Conservation (phyloP, 2,113 vertebrate species). For the Lophotis ruficrista region DNA sequence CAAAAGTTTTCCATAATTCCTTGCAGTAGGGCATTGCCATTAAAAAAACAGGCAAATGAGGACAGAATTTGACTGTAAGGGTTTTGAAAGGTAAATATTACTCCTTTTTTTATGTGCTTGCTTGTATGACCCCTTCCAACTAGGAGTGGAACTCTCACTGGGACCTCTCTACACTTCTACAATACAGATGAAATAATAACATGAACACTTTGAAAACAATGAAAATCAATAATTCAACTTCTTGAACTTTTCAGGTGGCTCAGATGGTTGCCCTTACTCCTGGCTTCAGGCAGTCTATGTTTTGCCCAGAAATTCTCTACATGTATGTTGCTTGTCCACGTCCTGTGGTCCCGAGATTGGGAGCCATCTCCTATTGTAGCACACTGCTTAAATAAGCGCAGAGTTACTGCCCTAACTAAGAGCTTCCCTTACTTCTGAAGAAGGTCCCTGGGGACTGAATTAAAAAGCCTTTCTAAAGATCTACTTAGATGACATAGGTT, state of each 20-base stretch:
- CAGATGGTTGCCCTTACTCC: neutral
- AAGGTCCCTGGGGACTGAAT: neutral
- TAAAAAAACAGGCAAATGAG: neutral
- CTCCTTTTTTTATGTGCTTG: neutral
- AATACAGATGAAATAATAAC: neutral
- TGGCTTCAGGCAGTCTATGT: neutral
- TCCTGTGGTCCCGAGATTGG: rapidly evolving
- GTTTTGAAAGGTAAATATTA: neutral
- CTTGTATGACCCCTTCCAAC: neutral
- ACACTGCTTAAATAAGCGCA: neutral
- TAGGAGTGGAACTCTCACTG: neutral
- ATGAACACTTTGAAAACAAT: neutral
- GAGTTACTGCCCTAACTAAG: neutral
- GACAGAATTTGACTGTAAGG: neutral
- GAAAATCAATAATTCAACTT: neutral
- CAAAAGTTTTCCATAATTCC: neutral
- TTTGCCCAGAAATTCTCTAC: neutral
- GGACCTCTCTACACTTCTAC: neutral
- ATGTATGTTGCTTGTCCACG: neutral
- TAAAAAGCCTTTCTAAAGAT: neutral
- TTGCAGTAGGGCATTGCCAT: neutral
- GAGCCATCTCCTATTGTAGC: neutral
- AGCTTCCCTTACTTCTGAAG: neutral
- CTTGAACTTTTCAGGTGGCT: neutral
- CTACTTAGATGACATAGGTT: neutral